Evolutionary conservation across 1,140 invertebrate genomes (phyloP).

Genomic region (Pararge aegeria): DNA sequence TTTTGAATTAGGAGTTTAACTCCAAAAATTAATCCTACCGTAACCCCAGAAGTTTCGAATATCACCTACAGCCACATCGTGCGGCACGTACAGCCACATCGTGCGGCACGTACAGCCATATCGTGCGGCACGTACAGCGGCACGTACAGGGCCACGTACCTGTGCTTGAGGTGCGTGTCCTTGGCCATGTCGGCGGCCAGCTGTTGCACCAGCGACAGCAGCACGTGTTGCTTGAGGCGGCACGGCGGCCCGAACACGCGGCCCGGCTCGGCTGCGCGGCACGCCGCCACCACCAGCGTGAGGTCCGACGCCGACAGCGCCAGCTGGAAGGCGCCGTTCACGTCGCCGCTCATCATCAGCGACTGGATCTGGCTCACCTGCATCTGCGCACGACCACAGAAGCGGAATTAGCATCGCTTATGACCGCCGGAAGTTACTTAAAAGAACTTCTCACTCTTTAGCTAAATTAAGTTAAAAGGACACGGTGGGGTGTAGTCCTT

Average conservation of each 20-base stretch:
- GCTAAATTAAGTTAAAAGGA: no score
- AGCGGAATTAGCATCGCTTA: no score
- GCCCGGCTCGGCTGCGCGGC: slow-evolving; percentile 88
- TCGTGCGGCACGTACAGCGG: background rate
- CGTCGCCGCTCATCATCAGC: slow-evolving; percentile 86
- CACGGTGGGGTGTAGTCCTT: no score
- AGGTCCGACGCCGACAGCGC: slow-evolving; percentile 93
- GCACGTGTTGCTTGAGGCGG: slow-evolving; percentile 89
- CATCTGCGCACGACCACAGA: no score
- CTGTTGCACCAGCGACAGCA: slow-evolving; percentile 95
- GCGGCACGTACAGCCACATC: no score
- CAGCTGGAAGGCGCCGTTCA: slow-evolving; percentile 93
- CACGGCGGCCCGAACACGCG: slow-evolving; percentile 88
- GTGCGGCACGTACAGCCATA: background rate
- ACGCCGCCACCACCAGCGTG: slow-evolving; percentile 89
- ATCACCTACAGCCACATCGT: no score
- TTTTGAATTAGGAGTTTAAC: no score
- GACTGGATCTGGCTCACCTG: slow-evolving; percentile 86
- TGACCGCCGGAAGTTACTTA: no score
- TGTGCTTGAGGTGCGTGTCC: slow-evolving; percentile 93
- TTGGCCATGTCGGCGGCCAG: slow-evolving; percentile 91
- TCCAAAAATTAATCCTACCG: no score
- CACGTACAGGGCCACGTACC: slow-evolving; percentile 79
- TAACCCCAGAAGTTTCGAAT: no score
- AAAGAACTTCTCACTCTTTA: no score